Evolutionary conservation across 1,140 invertebrate genomes (phyloP).

Genomic region (Polypedilum pembai): DNA sequence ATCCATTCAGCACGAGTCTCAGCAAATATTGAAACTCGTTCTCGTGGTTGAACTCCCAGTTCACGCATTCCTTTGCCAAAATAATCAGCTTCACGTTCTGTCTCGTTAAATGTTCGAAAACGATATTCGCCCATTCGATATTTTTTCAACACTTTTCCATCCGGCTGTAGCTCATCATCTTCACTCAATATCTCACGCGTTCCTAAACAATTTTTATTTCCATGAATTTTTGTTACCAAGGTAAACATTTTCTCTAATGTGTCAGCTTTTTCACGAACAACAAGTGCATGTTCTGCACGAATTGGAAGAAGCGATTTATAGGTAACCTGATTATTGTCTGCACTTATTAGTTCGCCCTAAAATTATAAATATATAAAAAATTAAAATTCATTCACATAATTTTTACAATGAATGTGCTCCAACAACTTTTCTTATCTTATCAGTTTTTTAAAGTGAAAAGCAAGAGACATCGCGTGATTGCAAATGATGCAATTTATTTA

Average conservation of each 20-base stretch:
- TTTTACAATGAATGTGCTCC: too few species aligned
- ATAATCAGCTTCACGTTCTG: conserved; percentile 48
- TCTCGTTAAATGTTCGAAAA: conserved; percentile 80
- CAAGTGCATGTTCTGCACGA: conserved; percentile 56
- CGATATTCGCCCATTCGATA: conserved; percentile 88
- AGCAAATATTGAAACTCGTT: conserved; percentile 87
- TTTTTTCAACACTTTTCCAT: conserved; percentile 95
- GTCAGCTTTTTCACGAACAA: conserved; percentile 66
- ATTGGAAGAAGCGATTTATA: conserved; percentile 64
- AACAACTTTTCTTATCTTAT: too few species aligned
- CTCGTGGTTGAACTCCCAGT: conserved; percentile 53
- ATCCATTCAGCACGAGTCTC: conserved; percentile 98
- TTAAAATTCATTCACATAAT: too few species aligned
- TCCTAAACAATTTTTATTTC: conserved; percentile 72
- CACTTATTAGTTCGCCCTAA: conserved; percentile 31
- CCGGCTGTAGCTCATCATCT: conserved; percentile 87
- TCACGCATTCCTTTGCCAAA: conserved; percentile 73
- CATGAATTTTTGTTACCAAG: conserved; percentile 64
- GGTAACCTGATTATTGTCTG: conserved; percentile 50
- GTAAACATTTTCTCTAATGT: conserved; percentile 83
- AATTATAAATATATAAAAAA: too few species aligned
- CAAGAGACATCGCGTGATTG: too few species aligned
- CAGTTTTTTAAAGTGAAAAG: too few species aligned
- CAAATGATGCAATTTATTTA: too few species aligned
- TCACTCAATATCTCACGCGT: conserved; percentile 85